Conservation (phyloP, 2,888 invertebrate genomes). For the Hydraecia micacea region DNA sequence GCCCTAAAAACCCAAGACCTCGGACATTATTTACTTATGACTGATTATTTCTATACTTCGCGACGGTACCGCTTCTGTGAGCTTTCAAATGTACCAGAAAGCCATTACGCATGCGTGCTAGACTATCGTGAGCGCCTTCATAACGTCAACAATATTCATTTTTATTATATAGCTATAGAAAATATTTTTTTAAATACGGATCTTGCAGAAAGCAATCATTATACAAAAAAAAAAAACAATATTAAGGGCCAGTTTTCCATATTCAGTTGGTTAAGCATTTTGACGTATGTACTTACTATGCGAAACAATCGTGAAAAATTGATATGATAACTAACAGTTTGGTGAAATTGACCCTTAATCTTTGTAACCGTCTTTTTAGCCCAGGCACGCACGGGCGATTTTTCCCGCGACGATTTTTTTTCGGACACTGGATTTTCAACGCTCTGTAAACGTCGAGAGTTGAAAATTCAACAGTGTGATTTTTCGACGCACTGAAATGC, state of each 20-base stretch:
- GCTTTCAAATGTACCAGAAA: constrained; percentile 77
- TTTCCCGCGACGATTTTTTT: background rate
- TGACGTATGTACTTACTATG: background rate
- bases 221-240: background rate
- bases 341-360: background rate
- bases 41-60: constrained; percentile 32
- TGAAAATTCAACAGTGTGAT: background rate
- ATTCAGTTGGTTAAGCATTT: background rate
- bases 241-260: background rate
- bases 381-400: background rate
- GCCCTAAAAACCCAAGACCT: background rate
- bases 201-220: background rate
- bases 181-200: background rate
- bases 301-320: background rate
- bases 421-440: background rate
- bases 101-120: constrained; percentile 82
- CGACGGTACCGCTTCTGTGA: constrained; percentile 83
- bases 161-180: background rate
- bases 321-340: background rate
- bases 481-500: background rate
- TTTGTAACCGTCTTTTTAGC: background rate
- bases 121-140: constrained; percentile 67
- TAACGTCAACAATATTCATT: background rate
- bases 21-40: background rate
- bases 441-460: background rate